Evolutionary conservation across 2,888 invertebrate genomes (phyloP), one percentile per base, ranked within the genome.

Genomic region (Drosophila seclusa): DNA sequence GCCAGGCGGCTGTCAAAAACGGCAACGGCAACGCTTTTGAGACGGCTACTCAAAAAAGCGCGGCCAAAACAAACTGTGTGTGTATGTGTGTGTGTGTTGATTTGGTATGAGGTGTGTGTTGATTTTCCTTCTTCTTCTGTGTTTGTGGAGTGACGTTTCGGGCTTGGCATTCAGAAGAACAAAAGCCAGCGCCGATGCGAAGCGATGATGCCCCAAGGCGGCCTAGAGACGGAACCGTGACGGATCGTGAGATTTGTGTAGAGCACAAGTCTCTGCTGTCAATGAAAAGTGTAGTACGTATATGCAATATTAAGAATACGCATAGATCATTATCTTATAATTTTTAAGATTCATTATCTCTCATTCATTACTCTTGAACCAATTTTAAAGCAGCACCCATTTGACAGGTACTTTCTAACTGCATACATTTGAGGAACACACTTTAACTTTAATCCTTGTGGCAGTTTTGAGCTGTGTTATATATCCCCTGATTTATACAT

Each of bases 91-190:
- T 42, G 42, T 42, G 21, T 29, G 67, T 78, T 79, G 76, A 55
- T 67, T 66, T 76, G 21, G 87, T 80, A 78, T 82, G 27, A 29
- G 67, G 42, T 42, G 42, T 81, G 86, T 83, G 80, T 78, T 79
- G 76, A 62, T 67, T 66, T 76, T 67, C 50, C 52, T 38, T 59
- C 45, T 27, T 45, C 27, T 52, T 53, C 49, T 63, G 49, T 40
- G 13, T 64, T 73, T 70, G 72, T 88, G 74, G 87, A 86, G 87
- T 88, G 85, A 86, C 89, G 85, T 83, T 82, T 88, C 82, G 89
- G 89, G 87, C 69, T 85, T 85, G 84, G 88, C 80, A 78, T 68
- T 72, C 66, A 77, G 67, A 86, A 88, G 88, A 84, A 84, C 88
- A 88, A 88, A 87, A 80, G 86, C 80, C 80, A 69, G 73, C 68